phyloP scores from a whole-genome alignment of 2,113 vertebrate genomes.

The Neomonachus schauinslandi region DNA sequence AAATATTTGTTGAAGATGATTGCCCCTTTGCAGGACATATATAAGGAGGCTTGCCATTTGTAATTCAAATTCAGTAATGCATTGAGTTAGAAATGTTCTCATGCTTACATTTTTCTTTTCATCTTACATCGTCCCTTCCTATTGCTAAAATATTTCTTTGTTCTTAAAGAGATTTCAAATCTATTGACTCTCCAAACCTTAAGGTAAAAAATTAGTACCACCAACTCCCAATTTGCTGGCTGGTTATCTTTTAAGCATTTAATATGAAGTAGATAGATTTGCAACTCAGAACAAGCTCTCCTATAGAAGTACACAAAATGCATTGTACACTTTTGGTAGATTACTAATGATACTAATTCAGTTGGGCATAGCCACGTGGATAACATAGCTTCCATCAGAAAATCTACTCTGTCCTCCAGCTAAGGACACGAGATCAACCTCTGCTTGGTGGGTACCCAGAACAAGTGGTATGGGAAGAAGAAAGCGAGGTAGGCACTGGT shows the following conservation, averaged over 20 bases:
- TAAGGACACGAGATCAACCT: neutral
- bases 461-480: neutral
- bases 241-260: neutral
- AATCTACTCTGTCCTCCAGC: neutral
- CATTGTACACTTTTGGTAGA: neutral
- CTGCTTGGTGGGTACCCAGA: neutral
- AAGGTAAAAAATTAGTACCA: neutral
- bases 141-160: constrained; percentile 35
- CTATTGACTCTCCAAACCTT: neutral
- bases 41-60: neutral
- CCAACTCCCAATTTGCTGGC: neutral
- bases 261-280: neutral
- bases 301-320: neutral
- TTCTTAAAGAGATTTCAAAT: neutral
- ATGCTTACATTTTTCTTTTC: constrained; percentile 20
- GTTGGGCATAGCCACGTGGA: neutral
- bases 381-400: neutral
- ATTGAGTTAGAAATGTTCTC: neutral
- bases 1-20: neutral
- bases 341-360: neutral
- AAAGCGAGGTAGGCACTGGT: neutral
- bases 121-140: neutral
- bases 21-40: neutral
- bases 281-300: neutral
- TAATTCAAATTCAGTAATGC: neutral